phyloP scores from a whole-genome alignment of 2,113 vertebrate species.

The Burhinus bistriatus region DNA sequence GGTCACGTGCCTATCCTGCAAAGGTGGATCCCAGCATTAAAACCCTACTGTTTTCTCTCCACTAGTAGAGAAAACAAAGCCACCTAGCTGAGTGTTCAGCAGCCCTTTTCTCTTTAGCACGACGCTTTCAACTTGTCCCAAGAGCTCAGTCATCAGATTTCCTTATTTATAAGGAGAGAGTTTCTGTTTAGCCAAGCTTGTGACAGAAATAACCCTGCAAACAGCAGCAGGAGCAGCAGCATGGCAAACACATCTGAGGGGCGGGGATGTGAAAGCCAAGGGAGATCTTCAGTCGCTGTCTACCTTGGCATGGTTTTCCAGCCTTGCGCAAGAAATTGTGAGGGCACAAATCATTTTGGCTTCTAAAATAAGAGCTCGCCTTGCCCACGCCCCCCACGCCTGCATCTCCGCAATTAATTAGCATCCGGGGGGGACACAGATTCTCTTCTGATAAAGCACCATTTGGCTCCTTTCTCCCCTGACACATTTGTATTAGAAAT shows the following conservation, averaged over 20 bases:
- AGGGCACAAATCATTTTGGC: not conserved
- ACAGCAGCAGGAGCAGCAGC: conserved; percentile 7
- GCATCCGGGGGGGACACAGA: not conserved
- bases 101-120: not conserved
- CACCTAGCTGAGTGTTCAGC: not conserved
- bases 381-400: not conserved
- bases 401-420: not conserved
- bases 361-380: not conserved
- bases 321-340: not conserved
- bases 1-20: not conserved
- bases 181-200: conserved; percentile 41
- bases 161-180: conserved; percentile 50
- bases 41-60: not conserved
- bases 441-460: not conserved
- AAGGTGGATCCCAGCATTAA: not conserved
- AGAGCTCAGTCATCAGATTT: conserved; percentile 18
- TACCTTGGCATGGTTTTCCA: not conserved
- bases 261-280: not conserved
- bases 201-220: not conserved
- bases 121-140: not conserved
- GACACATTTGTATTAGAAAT: conserved; percentile 32
- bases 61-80: not conserved
- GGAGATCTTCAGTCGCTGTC: not conserved
- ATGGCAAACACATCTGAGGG: not conserved
- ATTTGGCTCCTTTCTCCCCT: conserved; percentile 15